phyloP scores from a whole-genome alignment of 2,797 vertebrate species.

The Pachyuromys duprasi region DNA sequence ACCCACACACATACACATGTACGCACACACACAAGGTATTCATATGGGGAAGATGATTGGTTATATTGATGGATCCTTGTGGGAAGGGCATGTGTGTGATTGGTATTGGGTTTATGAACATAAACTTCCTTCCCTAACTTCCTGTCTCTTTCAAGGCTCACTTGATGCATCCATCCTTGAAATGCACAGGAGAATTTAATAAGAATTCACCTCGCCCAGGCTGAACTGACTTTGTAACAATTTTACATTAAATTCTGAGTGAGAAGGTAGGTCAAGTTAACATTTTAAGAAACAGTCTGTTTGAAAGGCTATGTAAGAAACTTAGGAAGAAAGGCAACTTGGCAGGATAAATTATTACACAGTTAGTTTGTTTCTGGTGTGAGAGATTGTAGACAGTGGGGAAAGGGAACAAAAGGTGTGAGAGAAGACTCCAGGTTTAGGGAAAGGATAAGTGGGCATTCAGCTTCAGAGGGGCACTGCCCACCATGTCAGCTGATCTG shows the following conservation, averaged over 20 bases:
- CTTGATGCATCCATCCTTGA: no score
- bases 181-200: background rate
- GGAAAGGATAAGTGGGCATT: fast-evolving
- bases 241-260: background rate
- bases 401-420: background rate
- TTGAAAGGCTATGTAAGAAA: background rate
- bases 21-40: background rate
- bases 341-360: background rate
- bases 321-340: background rate
- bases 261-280: background rate
- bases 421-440: fast-evolving
- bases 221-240: background rate
- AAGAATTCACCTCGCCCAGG: background rate
- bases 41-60: background rate
- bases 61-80: background rate
- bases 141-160: background rate
- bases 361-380: background rate
- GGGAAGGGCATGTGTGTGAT: background rate
- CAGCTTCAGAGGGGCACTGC: background rate
- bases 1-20: background rate
- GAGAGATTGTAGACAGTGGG: background rate
- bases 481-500: fast-evolving
- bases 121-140: background rate
- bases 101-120: background rate
- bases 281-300: background rate